A percentile compares a stretch with the other conserved stretches of the same genome.
phyloP scores from a whole-genome alignment of 2,797 vertebrate genomes.

The Sebastes steindachneri region DNA sequence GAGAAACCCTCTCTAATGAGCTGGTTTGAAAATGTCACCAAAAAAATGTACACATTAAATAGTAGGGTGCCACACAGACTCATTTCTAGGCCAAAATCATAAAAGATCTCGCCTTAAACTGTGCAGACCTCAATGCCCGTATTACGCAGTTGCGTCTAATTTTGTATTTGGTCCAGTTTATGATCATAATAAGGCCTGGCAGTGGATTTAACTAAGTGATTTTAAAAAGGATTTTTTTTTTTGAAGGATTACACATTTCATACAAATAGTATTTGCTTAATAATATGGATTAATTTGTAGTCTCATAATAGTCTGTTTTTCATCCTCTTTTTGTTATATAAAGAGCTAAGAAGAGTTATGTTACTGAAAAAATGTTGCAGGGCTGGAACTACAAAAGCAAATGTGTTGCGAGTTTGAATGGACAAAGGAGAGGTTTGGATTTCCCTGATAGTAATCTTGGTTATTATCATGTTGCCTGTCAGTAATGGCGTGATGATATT shows the following conservation, averaged over 20 bases:
- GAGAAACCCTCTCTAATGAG: constrained; percentile 44
- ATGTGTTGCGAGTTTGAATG: constrained; percentile 5
- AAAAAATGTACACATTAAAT: constrained; percentile 24
- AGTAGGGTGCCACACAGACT: constrained; percentile 53
- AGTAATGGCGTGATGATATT: constrained; percentile 36
- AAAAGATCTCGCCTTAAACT: constrained; percentile 45
- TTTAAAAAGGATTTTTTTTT: constrained; percentile 5
- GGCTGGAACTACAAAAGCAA: constrained; percentile 13
- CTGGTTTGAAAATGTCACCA: constrained; percentile 45
- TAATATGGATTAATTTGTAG: constrained; percentile 21
- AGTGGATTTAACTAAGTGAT: constrained; percentile 30
- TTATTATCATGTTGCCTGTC: constrained; percentile 38
- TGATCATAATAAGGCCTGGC: constrained; percentile 29
- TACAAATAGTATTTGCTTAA: constrained; percentile 35
- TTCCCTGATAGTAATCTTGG: constrained; percentile 25
- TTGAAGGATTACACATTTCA: constrained; percentile 26
- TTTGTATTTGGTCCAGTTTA: constrained; percentile 50
- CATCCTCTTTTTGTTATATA: constrained; percentile 15
- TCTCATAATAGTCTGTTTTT: constrained; percentile 15
- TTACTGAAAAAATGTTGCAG: constrained; percentile 1
- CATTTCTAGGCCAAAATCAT: constrained; percentile 59
- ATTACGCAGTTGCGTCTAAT: constrained; percentile 17
- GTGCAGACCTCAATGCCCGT: constrained; percentile 33
- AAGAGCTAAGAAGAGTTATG: constrained; percentile 22
- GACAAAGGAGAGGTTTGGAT: constrained; percentile 36